Percentiles rank a stretch among this genome's conserved stretches.
Evolutionary conservation across 1,140 invertebrate species (phyloP).

Genomic region (Bombus huntii): DNA sequence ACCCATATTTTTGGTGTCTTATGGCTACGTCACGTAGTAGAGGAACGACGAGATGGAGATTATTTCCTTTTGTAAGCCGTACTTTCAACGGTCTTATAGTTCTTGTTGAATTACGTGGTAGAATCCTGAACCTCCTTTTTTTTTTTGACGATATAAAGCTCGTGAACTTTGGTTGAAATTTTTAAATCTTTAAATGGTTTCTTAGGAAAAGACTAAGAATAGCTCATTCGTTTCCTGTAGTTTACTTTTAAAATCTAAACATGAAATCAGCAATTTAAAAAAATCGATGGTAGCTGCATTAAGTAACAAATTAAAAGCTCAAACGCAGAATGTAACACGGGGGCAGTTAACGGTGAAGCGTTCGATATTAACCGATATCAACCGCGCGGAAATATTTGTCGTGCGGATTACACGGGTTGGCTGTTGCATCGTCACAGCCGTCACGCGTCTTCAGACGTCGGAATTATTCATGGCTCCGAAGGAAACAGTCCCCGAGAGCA

Average conservation of each 20-base stretch:
- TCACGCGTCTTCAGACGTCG: slow-evolving; percentile 43
- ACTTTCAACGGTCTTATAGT: neutral
- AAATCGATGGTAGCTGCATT: too few species aligned
- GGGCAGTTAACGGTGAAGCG: neutral
- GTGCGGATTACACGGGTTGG: slow-evolving; percentile 40
- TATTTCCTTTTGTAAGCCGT: neutral
- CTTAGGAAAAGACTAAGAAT: neutral
- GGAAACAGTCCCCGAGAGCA: slow-evolving; percentile 57
- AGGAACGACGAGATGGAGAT: neutral
- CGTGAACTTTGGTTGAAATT: neutral
- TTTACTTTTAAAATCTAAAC: too few species aligned
- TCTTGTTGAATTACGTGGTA: too few species aligned
- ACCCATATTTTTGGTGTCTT: slow-evolving; percentile 11
- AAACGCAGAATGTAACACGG: neutral
- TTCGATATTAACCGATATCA: slow-evolving; percentile 42
- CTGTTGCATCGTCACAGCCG: slow-evolving; percentile 39
- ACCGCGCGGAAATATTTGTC: slow-evolving; percentile 42
- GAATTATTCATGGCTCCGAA: slow-evolving; percentile 65
- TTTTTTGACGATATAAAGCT: neutral
- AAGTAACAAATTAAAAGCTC: neutral
- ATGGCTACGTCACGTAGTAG: neutral
- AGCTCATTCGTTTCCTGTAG: too few species aligned
- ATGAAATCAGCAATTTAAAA: too few species aligned
- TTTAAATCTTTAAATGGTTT: neutral
- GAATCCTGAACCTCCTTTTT: neutral